Evolutionary conservation across 2,888 invertebrate genomes (phyloP).

Genomic region (Archips xylosteana): DNA sequence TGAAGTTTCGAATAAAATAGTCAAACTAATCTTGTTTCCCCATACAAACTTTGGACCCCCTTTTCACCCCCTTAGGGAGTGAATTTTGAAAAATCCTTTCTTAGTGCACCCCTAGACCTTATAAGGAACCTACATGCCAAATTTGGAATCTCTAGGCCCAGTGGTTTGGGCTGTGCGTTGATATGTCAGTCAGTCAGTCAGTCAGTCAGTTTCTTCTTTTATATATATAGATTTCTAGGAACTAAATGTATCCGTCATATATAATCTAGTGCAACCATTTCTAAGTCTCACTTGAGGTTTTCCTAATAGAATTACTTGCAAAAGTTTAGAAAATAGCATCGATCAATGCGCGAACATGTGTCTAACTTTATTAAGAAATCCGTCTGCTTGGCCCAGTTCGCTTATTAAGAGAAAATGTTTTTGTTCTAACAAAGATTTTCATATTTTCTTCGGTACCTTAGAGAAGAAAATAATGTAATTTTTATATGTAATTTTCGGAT

Average conservation of each 20-base stretch:
- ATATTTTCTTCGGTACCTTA: neutral
- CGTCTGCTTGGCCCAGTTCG: neutral
- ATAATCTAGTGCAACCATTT: neutral
- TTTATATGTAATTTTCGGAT: neutral
- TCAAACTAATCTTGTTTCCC: too few species aligned
- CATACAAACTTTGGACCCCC: too few species aligned
- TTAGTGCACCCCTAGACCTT: too few species aligned
- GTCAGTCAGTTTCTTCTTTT: too few species aligned
- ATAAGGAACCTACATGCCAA: too few species aligned
- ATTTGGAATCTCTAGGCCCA: too few species aligned
- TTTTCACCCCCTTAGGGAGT: too few species aligned
- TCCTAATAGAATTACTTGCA: slow-evolving; percentile 22
- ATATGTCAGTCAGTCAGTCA: too few species aligned
- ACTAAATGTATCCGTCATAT: neutral
- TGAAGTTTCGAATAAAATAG: too few species aligned
- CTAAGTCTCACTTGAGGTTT: slow-evolving; percentile 8
- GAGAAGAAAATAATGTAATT: neutral
- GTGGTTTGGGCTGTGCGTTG: too few species aligned
- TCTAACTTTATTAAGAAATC: slow-evolving; percentile 39
- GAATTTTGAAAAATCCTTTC: too few species aligned
- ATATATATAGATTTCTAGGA: too few species aligned
- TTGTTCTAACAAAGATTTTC: neutral
- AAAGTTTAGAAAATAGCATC: slow-evolving; percentile 36
- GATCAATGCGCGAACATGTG: slow-evolving; percentile 36
- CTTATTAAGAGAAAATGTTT: slow-evolving; percentile 21